Base-by-base conservation (phyloP, 2,888 invertebrate genomes). In the Metallyticus violacea region DNA sequence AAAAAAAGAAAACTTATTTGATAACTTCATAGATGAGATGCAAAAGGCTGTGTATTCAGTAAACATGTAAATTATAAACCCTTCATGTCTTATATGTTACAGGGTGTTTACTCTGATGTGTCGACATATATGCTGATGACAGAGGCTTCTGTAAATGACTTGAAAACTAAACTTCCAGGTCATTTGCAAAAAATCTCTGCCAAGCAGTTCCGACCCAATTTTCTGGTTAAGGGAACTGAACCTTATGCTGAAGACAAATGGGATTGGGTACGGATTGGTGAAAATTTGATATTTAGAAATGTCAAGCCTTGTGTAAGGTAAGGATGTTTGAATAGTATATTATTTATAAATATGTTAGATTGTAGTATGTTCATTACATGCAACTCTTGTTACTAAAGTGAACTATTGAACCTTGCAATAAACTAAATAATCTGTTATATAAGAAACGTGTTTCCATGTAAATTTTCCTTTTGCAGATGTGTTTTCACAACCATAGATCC, bases 401-500 rank as follows among this genome's bases (percentile, higher is more conserved):
- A 15, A 22, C 40, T 15, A 2, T 15, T 27, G 27, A 26, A 2
- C 15, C 1, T 77, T 77, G 77, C n/a, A n/a, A n/a, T n/a, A n/a
- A 1, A 79, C 25, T 7, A 25, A 27, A 79, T n/a, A 27, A 26
- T 6, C 4, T 26, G 15, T 25, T 0, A 27, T 1, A 0, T 5
- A 7, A 79, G 9, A 26, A 15, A 2, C 27, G 22, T 15, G 7
- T 1, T 9, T 81, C n/a, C 30, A 9, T 27, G 26, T 29, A 15
- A 78, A 9, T 9, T 26, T 25, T 86, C 25, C 85, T 87, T 85
- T 86, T 88, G 6, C 88, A 91, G 92, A 87, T 92, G 92, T 88
- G 86, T 91, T 6, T 89, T 92, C 79, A 91, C 91, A 5, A 91
- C 91, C 7, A 90, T 92, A 2, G 90, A 92, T 87, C 91, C 90